Percentiles rank a stretch among this genome's conserved stretches.
Conservation (phyloP, 92 coral and sea anemone genomes). For the Phenganax subtilis region DNA sequence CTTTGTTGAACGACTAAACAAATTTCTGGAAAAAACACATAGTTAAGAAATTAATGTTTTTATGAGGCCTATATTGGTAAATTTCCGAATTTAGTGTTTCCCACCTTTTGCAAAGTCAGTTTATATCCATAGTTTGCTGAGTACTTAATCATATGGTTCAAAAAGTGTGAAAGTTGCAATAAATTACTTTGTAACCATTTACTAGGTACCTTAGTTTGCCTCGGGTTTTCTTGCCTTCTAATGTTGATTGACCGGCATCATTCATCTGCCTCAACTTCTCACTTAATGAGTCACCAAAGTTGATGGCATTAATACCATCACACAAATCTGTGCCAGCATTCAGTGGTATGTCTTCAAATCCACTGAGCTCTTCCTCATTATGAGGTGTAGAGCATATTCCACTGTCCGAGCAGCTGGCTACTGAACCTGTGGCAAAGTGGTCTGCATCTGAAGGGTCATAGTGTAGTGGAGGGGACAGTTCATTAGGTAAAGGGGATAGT, state of each 20-base stretch:
- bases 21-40: constrained; percentile 17
- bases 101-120: too few relatives aligned
- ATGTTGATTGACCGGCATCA: neutral
- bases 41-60: too few relatives aligned
- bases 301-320: constrained; percentile 42
- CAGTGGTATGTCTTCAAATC: constrained; percentile 85
- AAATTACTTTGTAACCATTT: neutral
- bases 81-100: too few relatives aligned
- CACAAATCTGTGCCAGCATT: constrained; percentile 52
- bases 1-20: constrained; percentile 36
- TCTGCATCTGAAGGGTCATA: constrained; percentile 63
- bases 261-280: constrained; percentile 31
- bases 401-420: constrained; percentile 87
- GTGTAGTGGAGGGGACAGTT: neutral
- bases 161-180: neutral
- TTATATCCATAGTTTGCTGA: too few relatives aligned
- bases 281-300: constrained; percentile 27
- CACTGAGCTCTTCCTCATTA: constrained; percentile 62
- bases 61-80: too few relatives aligned
- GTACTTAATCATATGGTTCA: neutral
- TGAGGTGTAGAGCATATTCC: constrained; percentile 93
- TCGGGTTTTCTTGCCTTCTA: constrained; percentile 18
- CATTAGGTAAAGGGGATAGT: too few relatives aligned
- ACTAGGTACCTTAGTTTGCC: constrained; percentile 24
- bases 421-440: constrained; percentile 74